Percentiles rank a stretch among this genome's conserved stretches.
These are phyloP conservation scores for Paramuricea clavata DNA, from an alignment of 92 coral and sea anemone species.

Conservation along the genomic window DNA sequence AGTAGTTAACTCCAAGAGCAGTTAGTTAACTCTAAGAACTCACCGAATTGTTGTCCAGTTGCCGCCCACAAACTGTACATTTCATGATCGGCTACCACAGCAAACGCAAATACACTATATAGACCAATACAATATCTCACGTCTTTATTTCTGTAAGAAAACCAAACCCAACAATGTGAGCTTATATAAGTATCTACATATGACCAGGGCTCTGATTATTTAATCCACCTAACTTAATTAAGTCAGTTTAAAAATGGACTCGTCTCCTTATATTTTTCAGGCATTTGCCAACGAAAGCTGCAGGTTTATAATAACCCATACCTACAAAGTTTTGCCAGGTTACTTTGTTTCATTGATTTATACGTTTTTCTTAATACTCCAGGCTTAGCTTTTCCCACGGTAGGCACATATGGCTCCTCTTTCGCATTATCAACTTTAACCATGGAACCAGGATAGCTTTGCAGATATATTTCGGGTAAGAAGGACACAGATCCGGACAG, in stretches of 20 bases:
- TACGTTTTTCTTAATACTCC: background rate
- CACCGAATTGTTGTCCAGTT: slow-evolving; percentile 73
- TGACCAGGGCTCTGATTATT: too few relatives aligned
- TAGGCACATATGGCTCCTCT: background rate
- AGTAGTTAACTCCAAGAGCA: background rate
- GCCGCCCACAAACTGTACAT: slow-evolving; percentile 91
- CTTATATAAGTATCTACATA: background rate
- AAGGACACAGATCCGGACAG: slow-evolving; percentile 23
- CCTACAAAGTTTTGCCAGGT: background rate
- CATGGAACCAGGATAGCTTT: background rate
- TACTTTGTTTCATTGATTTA: background rate
- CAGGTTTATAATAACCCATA: background rate
- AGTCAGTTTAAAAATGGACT: too few relatives aligned
- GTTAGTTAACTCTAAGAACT: slow-evolving; percentile 7
- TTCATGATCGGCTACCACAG: slow-evolving; percentile 78
- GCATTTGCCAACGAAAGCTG: too few relatives aligned
- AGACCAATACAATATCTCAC: slow-evolving; percentile 51
- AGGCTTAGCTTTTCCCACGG: background rate
- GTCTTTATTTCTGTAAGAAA: slow-evolving; percentile 66
- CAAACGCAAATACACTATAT: slow-evolving; percentile 70
- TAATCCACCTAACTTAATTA: too few relatives aligned
- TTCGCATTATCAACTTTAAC: background rate
- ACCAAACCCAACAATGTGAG: background rate
- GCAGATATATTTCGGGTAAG: background rate
- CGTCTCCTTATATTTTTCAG: too few relatives aligned